A percentile compares a stretch with the other conserved stretches of the same genome.
phyloP scores from a whole-genome alignment of 1,140 invertebrate genomes.

The Antheraea mylitta region DNA sequence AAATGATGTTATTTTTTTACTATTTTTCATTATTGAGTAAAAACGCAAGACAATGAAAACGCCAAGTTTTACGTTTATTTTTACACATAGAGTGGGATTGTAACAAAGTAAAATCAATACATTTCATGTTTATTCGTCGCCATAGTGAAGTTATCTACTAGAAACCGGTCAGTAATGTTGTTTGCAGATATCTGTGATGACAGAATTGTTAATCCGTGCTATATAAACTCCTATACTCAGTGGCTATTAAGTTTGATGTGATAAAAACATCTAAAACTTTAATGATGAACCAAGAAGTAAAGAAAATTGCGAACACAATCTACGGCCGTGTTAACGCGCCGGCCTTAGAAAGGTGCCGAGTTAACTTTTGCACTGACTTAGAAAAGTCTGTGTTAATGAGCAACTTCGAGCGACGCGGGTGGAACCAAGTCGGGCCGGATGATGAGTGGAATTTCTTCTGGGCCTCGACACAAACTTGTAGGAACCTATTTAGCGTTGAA shows the following conservation, averaged over 20 bases:
- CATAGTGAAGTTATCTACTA: not conserved
- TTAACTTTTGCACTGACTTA: conserved; percentile 12
- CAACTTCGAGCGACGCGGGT: conserved; percentile 94
- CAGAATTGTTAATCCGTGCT: not conserved
- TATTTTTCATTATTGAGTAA: no score
- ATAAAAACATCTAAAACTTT: not conserved
- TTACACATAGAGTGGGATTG: no score
- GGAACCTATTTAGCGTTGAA: conserved; percentile 95
- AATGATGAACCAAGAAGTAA: conserved; percentile 10
- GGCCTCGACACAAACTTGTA: conserved; percentile 93
- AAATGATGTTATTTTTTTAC: no score
- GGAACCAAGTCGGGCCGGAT: conserved; percentile 93
- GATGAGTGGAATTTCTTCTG: conserved; percentile 99
- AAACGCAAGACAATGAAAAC: no score
- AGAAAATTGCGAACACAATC: conserved; percentile 9
- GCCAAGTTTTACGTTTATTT: no score
- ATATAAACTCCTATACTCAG: not conserved
- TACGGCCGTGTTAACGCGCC: not conserved
- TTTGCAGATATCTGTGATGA: not conserved
- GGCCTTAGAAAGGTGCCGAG: not conserved
- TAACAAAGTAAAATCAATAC: conserved; percentile 6
- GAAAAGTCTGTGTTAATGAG: conserved; percentile 12
- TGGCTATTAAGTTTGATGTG: not conserved
- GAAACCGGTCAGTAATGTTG: not conserved
- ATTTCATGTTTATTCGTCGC: conserved; percentile 2